phyloP scores from a whole-genome alignment of 2,888 invertebrate species.

The Plebejus argus region DNA sequence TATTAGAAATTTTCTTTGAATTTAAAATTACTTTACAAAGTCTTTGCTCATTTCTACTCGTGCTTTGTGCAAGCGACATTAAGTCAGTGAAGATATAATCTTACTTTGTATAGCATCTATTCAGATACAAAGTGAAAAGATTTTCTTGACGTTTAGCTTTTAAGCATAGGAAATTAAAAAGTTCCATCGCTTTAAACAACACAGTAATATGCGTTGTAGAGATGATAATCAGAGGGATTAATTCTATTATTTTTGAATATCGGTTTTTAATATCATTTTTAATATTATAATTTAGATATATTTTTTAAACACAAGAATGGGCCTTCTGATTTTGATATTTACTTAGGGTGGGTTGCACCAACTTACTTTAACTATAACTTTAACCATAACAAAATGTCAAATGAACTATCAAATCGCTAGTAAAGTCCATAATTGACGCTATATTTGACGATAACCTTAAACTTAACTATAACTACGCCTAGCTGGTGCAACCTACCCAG shows the following conservation, averaged over 20 bases:
- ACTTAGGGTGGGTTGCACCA: no score
- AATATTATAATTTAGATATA: background rate
- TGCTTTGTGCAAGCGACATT: slow-evolving; percentile 18
- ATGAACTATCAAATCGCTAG: no score
- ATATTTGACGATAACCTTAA: no score
- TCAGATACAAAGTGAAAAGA: slow-evolving; percentile 6
- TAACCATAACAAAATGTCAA: no score
- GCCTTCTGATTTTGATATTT: no score
- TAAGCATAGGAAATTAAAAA: background rate
- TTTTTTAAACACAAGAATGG: background rate
- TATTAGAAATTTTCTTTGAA: slow-evolving; percentile 28
- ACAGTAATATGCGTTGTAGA: background rate
- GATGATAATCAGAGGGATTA: background rate
- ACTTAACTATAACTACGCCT: no score
- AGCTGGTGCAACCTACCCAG: no score
- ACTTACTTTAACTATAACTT: no score
- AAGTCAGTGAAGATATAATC: slow-evolving; percentile 7
- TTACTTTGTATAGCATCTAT: slow-evolving; percentile 13
- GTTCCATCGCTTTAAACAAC: background rate
- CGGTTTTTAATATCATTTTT: background rate
- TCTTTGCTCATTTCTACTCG: slow-evolving; percentile 20
- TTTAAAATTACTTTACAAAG: slow-evolving; percentile 25
- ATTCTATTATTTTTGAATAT: background rate
- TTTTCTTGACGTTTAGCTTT: background rate
- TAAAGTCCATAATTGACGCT: no score